Conservation (phyloP, 64 coral and sea anemone species). For the Anthopleura sola region DNA sequence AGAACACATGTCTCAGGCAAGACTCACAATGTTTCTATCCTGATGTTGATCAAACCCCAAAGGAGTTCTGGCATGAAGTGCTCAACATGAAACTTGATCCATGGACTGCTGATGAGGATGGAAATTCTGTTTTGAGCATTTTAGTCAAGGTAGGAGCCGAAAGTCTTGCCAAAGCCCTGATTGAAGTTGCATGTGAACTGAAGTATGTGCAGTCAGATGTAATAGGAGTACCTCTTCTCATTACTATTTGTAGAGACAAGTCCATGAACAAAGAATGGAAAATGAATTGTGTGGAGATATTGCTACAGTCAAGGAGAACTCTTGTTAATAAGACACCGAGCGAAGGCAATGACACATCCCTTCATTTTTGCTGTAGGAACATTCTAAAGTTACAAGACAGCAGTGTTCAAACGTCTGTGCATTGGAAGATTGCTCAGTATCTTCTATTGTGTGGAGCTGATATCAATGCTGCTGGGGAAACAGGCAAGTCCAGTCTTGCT, state of each 20-base stretch:
- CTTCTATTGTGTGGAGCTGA: not conserved
- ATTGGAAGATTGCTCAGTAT: not conserved
- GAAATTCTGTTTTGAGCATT: not conserved
- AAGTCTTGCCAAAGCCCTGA: not conserved
- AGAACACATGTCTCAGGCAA: not conserved
- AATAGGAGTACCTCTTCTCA: not conserved
- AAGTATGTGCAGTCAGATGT: not conserved
- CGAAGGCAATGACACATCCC: not conserved
- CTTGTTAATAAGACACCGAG: not conserved
- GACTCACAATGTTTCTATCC: not conserved
- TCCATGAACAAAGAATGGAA: not conserved
- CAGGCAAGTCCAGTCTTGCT: not conserved
- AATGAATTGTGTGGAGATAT: not conserved
- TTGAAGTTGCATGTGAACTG: not conserved
- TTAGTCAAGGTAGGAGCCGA: not conserved
- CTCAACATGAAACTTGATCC: not conserved
- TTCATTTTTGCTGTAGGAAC: not conserved
- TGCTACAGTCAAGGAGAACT: not conserved
- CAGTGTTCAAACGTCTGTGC: not conserved
- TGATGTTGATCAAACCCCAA: not conserved
- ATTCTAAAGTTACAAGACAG: not conserved
- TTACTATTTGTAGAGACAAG: not conserved
- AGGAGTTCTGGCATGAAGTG: not conserved
- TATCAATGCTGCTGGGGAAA: not conserved
- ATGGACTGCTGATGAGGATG: not conserved